A percentile compares a stretch with the other conserved stretches of the same genome.
Evolutionary conservation across 1,140 invertebrate genomes (phyloP).

Genomic region (Apocrypta bakeri): DNA sequence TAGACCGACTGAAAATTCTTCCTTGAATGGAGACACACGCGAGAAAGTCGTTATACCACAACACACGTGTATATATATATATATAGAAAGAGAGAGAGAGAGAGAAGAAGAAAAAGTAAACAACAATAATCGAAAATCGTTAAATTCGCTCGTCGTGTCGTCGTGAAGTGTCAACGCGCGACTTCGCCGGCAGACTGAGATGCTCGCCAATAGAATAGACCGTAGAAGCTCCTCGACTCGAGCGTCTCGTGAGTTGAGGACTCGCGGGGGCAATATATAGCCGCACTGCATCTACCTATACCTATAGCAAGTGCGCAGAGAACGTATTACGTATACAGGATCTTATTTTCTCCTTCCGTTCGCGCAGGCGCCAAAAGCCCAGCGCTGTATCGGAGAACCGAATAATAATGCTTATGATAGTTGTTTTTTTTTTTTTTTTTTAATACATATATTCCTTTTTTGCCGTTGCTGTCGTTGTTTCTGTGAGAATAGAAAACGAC

Average conservation of each 20-base stretch:
- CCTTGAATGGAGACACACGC: too few relatives aligned
- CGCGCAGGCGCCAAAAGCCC: not conserved
- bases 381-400: too few relatives aligned
- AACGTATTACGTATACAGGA: not conserved
- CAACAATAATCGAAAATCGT: not conserved
- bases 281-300: not conserved
- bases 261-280: not conserved
- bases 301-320: not conserved
- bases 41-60: too few relatives aligned
- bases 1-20: too few relatives aligned
- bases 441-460: too few relatives aligned
- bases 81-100: too few relatives aligned
- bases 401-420: too few relatives aligned
- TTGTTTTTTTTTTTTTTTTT: too few relatives aligned
- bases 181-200: constrained; percentile 15
- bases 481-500: too few relatives aligned
- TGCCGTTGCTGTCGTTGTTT: too few relatives aligned
- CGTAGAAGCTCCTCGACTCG: not conserved
- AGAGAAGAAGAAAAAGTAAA: not conserved
- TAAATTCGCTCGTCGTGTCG: not conserved
- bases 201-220: not conserved
- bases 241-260: not conserved
- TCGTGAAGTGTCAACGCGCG: not conserved
- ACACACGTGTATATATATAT: too few relatives aligned
- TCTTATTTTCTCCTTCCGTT: not conserved